A percentile compares a stretch with the other conserved stretches of the same genome.
These are phyloP conservation scores for Drosophila pseudotalamancana DNA, from an alignment of 2,888 invertebrate species.

Conservation along the genomic window DNA sequence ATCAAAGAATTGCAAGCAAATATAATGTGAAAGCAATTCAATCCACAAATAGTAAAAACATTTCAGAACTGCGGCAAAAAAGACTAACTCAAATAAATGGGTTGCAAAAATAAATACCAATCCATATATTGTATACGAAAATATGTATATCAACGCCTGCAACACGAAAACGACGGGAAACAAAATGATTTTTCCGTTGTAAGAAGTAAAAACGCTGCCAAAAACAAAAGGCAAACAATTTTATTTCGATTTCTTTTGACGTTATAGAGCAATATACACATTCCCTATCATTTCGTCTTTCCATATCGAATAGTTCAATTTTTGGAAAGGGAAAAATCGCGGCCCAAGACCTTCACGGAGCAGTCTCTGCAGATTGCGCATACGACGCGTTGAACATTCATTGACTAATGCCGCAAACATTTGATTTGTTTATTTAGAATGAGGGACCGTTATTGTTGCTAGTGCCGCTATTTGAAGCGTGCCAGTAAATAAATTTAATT, in stretches of 20 bases:
- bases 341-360: conserved; percentile 22
- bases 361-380: conserved; percentile 36
- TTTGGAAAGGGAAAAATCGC: conserved; percentile 30
- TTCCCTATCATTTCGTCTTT: conserved; percentile 15
- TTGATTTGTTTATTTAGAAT: conserved; percentile 51
- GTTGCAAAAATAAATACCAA: conserved; percentile 60
- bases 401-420: conserved; percentile 64
- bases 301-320: conserved; percentile 8
- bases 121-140: conserved; percentile 47
- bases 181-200: conserved; percentile 66
- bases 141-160: conserved; percentile 18
- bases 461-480: conserved; percentile 42
- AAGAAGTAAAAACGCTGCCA: conserved; percentile 64
- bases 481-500: conserved; percentile 73
- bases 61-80: conserved; percentile 38
- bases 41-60: conserved; percentile 41
- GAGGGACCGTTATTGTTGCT: conserved; percentile 36
- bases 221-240: conserved; percentile 49
- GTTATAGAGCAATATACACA: conserved; percentile 18
- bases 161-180: conserved; percentile 42
- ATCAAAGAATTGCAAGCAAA: conserved; percentile 3
- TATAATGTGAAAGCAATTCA: conserved; percentile 33
- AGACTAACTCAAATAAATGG: conserved; percentile 37
- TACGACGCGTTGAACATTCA: conserved; percentile 33
- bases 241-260: conserved; percentile 29